Conservation (phyloP, 1,140 invertebrate species). For the Drosophila littoralis region DNA sequence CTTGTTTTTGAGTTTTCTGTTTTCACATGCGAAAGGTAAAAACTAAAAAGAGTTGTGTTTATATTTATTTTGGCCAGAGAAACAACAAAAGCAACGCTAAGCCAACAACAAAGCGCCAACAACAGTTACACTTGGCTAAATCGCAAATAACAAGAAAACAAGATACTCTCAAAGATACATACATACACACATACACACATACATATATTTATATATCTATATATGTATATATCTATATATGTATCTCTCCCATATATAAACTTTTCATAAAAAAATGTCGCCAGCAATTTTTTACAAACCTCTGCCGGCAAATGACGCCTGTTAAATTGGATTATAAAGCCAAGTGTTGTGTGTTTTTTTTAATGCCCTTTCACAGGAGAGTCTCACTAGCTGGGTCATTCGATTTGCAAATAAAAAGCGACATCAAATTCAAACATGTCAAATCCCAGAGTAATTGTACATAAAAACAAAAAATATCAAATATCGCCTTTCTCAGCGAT, state of each 20-base stretch:
- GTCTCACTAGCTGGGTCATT: background rate
- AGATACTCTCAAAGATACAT: constrained; percentile 7
- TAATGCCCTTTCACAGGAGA: background rate
- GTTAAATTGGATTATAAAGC: constrained; percentile 59
- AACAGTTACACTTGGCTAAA: constrained; percentile 53
- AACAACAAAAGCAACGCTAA: constrained; percentile 42
- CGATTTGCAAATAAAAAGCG: background rate
- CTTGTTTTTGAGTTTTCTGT: constrained; percentile 41
- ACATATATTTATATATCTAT: too few relatives aligned
- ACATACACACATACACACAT: background rate
- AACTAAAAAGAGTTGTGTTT: constrained; percentile 42
- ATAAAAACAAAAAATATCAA: too few relatives aligned
- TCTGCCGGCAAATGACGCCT: constrained; percentile 23
- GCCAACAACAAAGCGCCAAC: constrained; percentile 49
- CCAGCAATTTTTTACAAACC: constrained; percentile 22
- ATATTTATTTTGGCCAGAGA: constrained; percentile 56
- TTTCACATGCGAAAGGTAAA: constrained; percentile 45
- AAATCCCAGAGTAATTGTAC: too few relatives aligned
- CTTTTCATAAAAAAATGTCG: constrained; percentile 34
- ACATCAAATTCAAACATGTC: too few relatives aligned
- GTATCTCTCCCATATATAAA: background rate
- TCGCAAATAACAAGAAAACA: constrained; percentile 23
- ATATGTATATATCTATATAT: background rate
- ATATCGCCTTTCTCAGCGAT: background rate
- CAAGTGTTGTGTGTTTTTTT: constrained; percentile 24